Conservation (phyloP, 2,888 invertebrate genomes). For the Campoletis raptor region DNA sequence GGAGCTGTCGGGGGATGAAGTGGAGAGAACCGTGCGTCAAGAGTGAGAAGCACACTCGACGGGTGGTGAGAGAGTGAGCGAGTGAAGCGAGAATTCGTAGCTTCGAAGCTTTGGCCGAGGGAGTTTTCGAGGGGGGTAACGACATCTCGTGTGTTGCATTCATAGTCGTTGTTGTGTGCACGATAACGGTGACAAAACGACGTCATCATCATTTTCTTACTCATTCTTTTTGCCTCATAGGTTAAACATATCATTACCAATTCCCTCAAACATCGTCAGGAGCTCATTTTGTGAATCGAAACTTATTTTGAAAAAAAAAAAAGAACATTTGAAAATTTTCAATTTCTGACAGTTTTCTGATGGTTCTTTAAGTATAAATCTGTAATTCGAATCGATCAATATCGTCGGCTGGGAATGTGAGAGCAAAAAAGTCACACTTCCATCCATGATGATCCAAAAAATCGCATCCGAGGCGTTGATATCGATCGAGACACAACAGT, state of each 20-base stretch:
- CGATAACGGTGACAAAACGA: constrained; percentile 78
- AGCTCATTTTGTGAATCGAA: not conserved
- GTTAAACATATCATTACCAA: constrained; percentile 7
- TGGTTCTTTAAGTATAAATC: too few species aligned
- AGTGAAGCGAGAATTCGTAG: constrained; percentile 55
- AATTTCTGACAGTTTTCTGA: too few species aligned
- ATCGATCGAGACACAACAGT: not conserved
- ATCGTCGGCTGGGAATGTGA: too few species aligned
- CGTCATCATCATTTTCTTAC: constrained; percentile 73
- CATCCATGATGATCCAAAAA: not conserved
- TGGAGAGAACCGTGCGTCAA: constrained; percentile 42
- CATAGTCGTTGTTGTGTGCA: constrained; percentile 65
- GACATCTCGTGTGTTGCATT: constrained; percentile 74
- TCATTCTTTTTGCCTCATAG: constrained; percentile 23
- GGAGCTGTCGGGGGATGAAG: constrained; percentile 57
- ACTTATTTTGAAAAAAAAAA: too few species aligned
- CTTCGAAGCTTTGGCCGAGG: constrained; percentile 48
- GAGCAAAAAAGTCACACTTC: not conserved
- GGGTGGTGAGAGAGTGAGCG: constrained; percentile 55
- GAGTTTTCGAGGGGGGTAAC: constrained; percentile 59
- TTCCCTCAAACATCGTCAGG: constrained; percentile 7
- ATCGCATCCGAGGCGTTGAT: not conserved
- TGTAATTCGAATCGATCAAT: too few species aligned
- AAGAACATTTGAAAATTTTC: too few species aligned
- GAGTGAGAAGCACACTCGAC: constrained; percentile 46